Base-by-base conservation (phyloP, 2,797 vertebrate species). In the Helarctos malayanus region DNA sequence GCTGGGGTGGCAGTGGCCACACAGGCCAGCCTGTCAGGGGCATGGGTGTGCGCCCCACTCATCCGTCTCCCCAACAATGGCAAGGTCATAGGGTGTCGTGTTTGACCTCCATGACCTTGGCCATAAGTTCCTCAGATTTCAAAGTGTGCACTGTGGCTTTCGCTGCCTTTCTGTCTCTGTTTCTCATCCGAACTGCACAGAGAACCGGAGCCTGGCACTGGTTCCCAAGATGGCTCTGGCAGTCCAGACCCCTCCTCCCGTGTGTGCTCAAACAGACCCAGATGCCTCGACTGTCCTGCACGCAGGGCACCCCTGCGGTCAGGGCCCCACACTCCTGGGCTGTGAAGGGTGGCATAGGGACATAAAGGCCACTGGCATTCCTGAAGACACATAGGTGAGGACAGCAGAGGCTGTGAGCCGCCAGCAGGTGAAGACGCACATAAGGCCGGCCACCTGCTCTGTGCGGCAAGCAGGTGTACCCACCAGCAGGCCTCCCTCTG, bases 391-490 rank as follows among this genome's bases (percentile, higher is more conserved):
- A 4, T 93, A 97, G 97, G 88, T 84, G 93, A 25, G 63, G 45
- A 57, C 89, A 45, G 41, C 6, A 56, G 54, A 35, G 79, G 32
- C 68, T 9, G 56, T 71, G 59, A 59, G 49, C 38, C 1, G 2
- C 1, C 2, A 1, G 97, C 96, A 97, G 98, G 98, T 98, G 98
- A 97, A 95, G 82, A 29, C 78, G 90, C 91, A 96, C 98, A 97
- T 79, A 94, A 96, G 97, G 98, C 87, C 1, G 41, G 97, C 98
- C 98, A 98, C 98, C 98, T 98, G 98, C 97, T 98, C 69, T 0
- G 49, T 38, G 91, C 11, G 45, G 95, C 38, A 95, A 98, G 97
- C 98, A 98, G 98, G 98, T 98, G 98, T 97, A 95, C 57, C 82
- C 69, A 96, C 69, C 98, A 98, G 98, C 93, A 97, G 97, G 98